Conservation (phyloP, 2,797 vertebrate genomes). For the Triplophysa yarkandensis region DNA sequence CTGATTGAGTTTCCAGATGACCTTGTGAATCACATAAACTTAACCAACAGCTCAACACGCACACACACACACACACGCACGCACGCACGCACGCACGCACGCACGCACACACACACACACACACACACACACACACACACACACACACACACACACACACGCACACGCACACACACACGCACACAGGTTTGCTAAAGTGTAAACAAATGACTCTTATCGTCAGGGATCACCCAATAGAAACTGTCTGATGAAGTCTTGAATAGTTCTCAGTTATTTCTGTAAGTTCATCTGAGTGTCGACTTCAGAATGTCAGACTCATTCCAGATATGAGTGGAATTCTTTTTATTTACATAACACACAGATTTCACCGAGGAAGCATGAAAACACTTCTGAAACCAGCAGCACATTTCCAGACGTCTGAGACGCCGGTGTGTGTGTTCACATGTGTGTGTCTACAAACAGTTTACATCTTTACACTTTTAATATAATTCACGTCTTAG, state of each 20-base stretch:
- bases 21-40: slow-evolving; percentile 38
- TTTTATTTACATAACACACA: slow-evolving; percentile 38
- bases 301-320: background rate
- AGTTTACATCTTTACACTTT: background rate
- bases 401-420: background rate
- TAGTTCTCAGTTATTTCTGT: background rate
- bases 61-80: background rate
- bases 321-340: slow-evolving; percentile 38
- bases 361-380: background rate
- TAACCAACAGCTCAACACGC: background rate
- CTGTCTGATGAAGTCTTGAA: too few species aligned
- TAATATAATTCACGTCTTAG: too few species aligned
- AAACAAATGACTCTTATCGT: too few species aligned
- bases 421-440: background rate
- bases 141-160: too few species aligned
- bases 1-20: slow-evolving; percentile 39
- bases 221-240: too few species aligned
- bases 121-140: too few species aligned
- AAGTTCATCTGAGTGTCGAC: background rate
- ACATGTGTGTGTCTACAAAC: background rate
- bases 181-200: too few species aligned
- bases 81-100: background rate
- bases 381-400: slow-evolving; percentile 4
- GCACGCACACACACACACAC: too few species aligned
- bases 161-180: too few species aligned